A percentile compares a stretch with the other conserved stretches of the same genome.
Evolutionary conservation across 2,888 invertebrate species (phyloP).

Genomic region (Himalopsyche tibetana): DNA sequence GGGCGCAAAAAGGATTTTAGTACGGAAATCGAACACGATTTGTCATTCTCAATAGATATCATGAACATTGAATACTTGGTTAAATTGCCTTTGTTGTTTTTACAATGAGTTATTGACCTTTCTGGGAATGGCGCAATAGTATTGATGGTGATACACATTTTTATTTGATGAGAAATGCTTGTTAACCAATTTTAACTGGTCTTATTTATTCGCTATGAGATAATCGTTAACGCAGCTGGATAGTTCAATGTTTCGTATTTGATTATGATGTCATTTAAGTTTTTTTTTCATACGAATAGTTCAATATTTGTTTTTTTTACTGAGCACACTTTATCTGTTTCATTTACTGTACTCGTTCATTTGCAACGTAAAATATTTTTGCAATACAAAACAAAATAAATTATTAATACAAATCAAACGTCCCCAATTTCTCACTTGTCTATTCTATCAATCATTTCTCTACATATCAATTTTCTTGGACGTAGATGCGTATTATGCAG

Average conservation of each 20-base stretch:
- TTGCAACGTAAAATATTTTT: too few species aligned
- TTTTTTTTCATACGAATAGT: too few species aligned
- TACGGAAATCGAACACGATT: constrained; percentile 45
- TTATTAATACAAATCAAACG: too few species aligned
- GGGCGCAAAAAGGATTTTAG: constrained; percentile 50
- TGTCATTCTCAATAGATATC: constrained; percentile 34
- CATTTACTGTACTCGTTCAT: too few species aligned
- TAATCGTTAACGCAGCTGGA: not conserved
- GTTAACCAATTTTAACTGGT: not conserved
- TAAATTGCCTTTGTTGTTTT: constrained; percentile 15
- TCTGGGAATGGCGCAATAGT: not conserved
- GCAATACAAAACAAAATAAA: too few species aligned
- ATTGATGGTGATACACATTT: constrained; percentile 5
- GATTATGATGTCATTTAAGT: too few species aligned
- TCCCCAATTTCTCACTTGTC: too few species aligned
- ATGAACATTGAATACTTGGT: not conserved
- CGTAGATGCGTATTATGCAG: too few species aligned
- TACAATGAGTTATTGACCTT: constrained; percentile 22
- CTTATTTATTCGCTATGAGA: not conserved
- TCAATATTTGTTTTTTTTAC: too few species aligned
- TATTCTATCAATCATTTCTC: too few species aligned
- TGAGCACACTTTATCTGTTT: too few species aligned
- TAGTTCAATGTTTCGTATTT: not conserved
- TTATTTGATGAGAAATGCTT: not conserved
- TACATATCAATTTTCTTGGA: too few species aligned